A percentile compares a stretch with the other conserved stretches of the same genome.
Conservation (phyloP, 92 coral and sea anemone genomes). For the Ricordea florida region DNA sequence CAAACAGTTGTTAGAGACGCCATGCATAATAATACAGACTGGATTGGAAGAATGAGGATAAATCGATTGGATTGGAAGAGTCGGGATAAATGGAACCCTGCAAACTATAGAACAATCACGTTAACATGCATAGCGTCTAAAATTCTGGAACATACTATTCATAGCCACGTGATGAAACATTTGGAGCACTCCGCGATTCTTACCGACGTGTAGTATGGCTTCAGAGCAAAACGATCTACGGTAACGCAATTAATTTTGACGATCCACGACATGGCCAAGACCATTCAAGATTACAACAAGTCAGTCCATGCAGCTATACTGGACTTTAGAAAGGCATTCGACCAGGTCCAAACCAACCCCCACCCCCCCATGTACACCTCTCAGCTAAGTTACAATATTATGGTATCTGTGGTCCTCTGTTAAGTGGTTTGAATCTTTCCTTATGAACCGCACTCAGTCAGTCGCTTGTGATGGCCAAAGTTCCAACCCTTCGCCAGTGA, state of each 20-base stretch:
- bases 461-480: neutral
- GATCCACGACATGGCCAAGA: too few relatives aligned
- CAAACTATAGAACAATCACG: slow-evolving; percentile 52
- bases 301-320: slow-evolving; percentile 23
- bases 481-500: neutral
- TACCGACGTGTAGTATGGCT: slow-evolving; percentile 52
- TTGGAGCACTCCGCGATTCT: slow-evolving; percentile 25
- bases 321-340: slow-evolving; percentile 14
- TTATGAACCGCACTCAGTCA: neutral
- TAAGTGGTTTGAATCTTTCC: neutral
- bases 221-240: slow-evolving; percentile 50
- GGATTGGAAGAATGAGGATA: too few relatives aligned
- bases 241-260: slow-evolving; percentile 45
- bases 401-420: neutral
- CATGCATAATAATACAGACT: too few relatives aligned
- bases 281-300: slow-evolving; percentile 1
- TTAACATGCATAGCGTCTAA: slow-evolving; percentile 44
- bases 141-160: slow-evolving; percentile 38
- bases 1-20: too few relatives aligned
- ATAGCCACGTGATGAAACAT: slow-evolving; percentile 56
- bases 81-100: slow-evolving; percentile 19
- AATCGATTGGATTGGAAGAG: too few relatives aligned
- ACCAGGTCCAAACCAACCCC: neutral
- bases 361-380: neutral
- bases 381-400: neutral